Evolutionary conservation across 1,140 invertebrate species (phyloP).

Genomic region (Mactra quadrangularis): DNA sequence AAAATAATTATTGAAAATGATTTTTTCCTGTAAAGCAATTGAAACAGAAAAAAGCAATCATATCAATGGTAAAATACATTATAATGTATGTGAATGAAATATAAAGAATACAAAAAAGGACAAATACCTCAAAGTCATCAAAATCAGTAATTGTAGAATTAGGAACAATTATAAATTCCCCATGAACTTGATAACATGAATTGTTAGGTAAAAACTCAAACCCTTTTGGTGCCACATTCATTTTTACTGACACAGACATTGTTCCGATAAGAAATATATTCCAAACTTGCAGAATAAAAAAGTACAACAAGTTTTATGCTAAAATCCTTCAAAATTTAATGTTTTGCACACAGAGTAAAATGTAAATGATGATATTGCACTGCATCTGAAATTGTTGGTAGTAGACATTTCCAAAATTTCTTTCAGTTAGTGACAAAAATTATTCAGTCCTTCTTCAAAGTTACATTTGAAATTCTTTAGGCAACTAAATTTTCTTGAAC

Average conservation of each 20-base stretch:
- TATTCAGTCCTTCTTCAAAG: too few species aligned
- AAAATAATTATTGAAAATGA: too few species aligned
- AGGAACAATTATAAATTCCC: conserved; percentile 9
- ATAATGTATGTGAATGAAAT: neutral
- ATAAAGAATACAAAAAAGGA: neutral
- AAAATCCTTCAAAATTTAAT: neutral
- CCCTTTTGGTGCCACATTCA: neutral
- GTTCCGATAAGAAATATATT: neutral
- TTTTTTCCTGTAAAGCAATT: too few species aligned
- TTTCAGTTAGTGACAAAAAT: too few species aligned
- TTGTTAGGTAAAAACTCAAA: neutral
- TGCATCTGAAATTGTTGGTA: too few species aligned
- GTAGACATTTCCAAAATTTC: too few species aligned
- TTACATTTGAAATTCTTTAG: too few species aligned
- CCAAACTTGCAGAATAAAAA: neutral
- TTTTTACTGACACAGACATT: conserved; percentile 3
- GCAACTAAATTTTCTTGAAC: too few species aligned
- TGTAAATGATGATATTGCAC: too few species aligned
- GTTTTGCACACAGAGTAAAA: neutral
- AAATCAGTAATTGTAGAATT: neutral
- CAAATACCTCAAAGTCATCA: conserved; percentile 20
- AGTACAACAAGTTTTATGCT: neutral
- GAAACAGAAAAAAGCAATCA: too few species aligned
- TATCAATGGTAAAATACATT: too few species aligned
- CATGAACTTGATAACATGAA: conserved; percentile 5